A percentile compares a stretch with the other conserved stretches of the same genome.
These are phyloP conservation scores for Resseliella maxima DNA, from an alignment of 2,888 invertebrate species.

Conservation along the genomic window DNA sequence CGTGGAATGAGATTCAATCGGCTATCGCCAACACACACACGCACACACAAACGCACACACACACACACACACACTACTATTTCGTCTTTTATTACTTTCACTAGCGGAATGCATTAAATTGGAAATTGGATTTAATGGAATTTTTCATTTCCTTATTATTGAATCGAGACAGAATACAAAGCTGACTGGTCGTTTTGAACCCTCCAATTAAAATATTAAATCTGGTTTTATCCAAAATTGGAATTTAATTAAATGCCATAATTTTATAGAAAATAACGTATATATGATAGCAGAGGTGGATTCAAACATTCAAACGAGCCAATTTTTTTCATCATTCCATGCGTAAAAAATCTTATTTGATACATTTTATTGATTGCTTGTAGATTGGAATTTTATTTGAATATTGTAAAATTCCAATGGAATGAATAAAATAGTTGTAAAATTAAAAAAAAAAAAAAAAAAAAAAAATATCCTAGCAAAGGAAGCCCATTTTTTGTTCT, in stretches of 20 bases:
- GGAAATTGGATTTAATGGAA: slow-evolving; percentile 54
- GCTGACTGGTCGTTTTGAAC: background rate
- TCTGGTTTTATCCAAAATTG: background rate
- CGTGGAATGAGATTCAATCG: slow-evolving; percentile 33
- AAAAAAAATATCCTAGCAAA: too few species aligned
- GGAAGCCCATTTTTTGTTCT: too few species aligned
- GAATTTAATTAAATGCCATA: slow-evolving; percentile 32
- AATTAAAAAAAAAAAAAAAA: background rate
- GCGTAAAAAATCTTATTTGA: background rate
- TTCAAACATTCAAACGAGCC: too few species aligned
- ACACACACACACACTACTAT: background rate
- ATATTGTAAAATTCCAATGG: background rate
- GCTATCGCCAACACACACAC: slow-evolving; percentile 5
- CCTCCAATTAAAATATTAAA: slow-evolving; percentile 48
- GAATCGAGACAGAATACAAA: background rate
- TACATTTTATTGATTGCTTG: background rate
- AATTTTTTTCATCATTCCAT: too few species aligned
- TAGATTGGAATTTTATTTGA: background rate
- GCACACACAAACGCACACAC: background rate
- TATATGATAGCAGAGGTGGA: background rate
- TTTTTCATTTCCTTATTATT: slow-evolving; percentile 54
- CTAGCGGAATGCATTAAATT: slow-evolving; percentile 45
- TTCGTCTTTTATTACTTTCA: slow-evolving; percentile 37
- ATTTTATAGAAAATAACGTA: background rate
- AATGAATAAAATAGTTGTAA: background rate